Evolutionary conservation across 2,888 invertebrate genomes (phyloP), one percentile per base, ranked within the genome.

Genomic region (Epiblema foenella): DNA sequence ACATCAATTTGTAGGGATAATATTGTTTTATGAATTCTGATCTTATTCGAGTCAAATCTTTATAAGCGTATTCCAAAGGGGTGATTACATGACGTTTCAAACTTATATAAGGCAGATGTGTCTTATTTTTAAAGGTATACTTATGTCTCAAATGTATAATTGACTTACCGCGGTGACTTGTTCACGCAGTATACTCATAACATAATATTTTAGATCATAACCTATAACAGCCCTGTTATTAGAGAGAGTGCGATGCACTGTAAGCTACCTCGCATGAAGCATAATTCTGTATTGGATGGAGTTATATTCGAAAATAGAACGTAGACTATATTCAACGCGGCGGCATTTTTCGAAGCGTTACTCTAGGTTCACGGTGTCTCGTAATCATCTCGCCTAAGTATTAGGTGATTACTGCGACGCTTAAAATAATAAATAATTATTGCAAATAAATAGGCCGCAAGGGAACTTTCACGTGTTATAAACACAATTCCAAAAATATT

Each of bases 221-320:
- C 54, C 46, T n/a, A 46, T 46, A 15, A 46, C 8, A 42, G 4
- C 12, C 0, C n/a, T 1, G n/a, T 5, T 46, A 46, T 46, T n/a
- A 46, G 15, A n/a, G 1, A n/a, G 56, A 56, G n/a, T 29, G 56
- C 29, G 12, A 29, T 7, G 56, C 29, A 56, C 56, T 49, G 66
- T 57, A 46, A 39, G 71, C 77, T 76, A 83, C 82, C 78, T 72
- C 78, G 78, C 76, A 79, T 78, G 81, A 81, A 82, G 24, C 18
- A 82, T 73, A 75, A 69, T 82, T 83, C 77, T 77, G 76, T 78
- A 84, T 85, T 76, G 81, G 78, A 77, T 56, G 29, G 29, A 56
- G 56, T 29, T 29, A 56, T 56, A 79, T 83, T 84, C 81, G 68
- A 85, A 89, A 89, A 88, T 88, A 88, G 87, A 87, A 79, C 79